These are phyloP conservation scores for Gymnosoma rotundatum DNA, from an alignment of 2,888 invertebrate genomes.

Conservation along the genomic window DNA sequence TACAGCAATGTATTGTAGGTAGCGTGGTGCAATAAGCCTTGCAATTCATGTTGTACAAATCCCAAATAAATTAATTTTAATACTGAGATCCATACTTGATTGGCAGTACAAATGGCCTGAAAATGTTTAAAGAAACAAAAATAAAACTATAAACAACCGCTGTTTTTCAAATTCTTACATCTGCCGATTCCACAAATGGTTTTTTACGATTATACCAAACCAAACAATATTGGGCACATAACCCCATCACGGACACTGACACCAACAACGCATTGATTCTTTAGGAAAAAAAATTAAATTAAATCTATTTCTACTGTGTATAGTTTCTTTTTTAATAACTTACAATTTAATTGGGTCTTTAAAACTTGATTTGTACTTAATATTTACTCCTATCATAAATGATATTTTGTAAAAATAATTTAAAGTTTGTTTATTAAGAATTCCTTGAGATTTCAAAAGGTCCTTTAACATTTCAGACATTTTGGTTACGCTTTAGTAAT, in stretches of 20 bases:
- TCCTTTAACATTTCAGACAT: slow-evolving; percentile 53
- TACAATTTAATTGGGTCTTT: slow-evolving; percentile 64
- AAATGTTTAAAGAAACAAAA: not conserved
- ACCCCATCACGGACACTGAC: slow-evolving; percentile 44
- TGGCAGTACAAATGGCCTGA: slow-evolving; percentile 52
- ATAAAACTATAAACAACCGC: not conserved
- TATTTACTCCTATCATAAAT: slow-evolving; percentile 59
- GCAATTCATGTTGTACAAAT: slow-evolving; percentile 58
- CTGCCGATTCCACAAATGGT: slow-evolving; percentile 57
- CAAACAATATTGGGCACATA: slow-evolving; percentile 60
- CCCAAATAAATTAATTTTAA: slow-evolving; percentile 58
- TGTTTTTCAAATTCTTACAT: slow-evolving; percentile 30
- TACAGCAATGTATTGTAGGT: slow-evolving; percentile 32
- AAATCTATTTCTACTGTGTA: not conserved
- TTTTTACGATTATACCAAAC: slow-evolving; percentile 59
- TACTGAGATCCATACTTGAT: slow-evolving; percentile 62
- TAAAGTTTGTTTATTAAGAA: slow-evolving; percentile 37
- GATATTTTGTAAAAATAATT: slow-evolving; percentile 56
- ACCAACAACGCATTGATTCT: slow-evolving; percentile 52
- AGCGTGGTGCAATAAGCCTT: slow-evolving; percentile 45
- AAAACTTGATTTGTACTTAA: slow-evolving; percentile 47
- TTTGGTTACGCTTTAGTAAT: not conserved
- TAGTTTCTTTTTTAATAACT: not conserved
- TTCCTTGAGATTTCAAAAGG: slow-evolving; percentile 41
- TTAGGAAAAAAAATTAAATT: not conserved